These are phyloP conservation scores for Lissocephala sabroskyi DNA, from an alignment of 2,888 invertebrate species.

Conservation along the genomic window DNA sequence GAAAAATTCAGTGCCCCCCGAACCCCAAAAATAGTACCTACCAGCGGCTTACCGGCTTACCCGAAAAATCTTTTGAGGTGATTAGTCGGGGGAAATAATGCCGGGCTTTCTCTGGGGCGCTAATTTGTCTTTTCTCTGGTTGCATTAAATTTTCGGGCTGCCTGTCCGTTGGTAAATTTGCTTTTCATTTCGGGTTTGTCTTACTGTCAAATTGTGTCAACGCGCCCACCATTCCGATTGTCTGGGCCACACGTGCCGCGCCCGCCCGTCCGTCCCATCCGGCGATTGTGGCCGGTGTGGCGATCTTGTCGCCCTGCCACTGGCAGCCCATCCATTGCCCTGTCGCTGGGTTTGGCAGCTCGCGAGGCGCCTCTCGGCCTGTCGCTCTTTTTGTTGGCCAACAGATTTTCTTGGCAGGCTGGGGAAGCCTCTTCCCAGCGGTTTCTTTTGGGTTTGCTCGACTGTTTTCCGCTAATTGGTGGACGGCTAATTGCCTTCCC, in stretches of 20 bases:
- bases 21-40: too few relatives aligned
- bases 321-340: constrained; percentile 47
- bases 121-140: constrained; percentile 56
- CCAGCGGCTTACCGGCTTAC: too few relatives aligned
- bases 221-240: constrained; percentile 44
- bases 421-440: too few relatives aligned
- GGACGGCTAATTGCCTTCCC: too few relatives aligned
- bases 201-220: constrained; percentile 61
- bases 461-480: too few relatives aligned
- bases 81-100: too few relatives aligned
- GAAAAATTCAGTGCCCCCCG: too few relatives aligned
- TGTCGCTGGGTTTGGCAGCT: constrained; percentile 29
- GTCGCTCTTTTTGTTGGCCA: too few relatives aligned
- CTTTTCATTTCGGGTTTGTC: constrained; percentile 58
- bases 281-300: constrained; percentile 8
- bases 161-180: constrained; percentile 56
- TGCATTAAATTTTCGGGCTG: constrained; percentile 44
- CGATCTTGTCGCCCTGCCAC: constrained; percentile 31
- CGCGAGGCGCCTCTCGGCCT: constrained; percentile 11
- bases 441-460: too few relatives aligned
- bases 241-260: constrained; percentile 31
- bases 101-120: constrained; percentile 52
- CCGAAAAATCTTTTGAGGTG: too few relatives aligned
- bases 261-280: constrained; percentile 1
- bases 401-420: too few relatives aligned